A percentile compares a stretch with the other conserved stretches of the same genome.
Conservation (phyloP, 1,140 invertebrate genomes). For the Drosophila baimaii region DNA sequence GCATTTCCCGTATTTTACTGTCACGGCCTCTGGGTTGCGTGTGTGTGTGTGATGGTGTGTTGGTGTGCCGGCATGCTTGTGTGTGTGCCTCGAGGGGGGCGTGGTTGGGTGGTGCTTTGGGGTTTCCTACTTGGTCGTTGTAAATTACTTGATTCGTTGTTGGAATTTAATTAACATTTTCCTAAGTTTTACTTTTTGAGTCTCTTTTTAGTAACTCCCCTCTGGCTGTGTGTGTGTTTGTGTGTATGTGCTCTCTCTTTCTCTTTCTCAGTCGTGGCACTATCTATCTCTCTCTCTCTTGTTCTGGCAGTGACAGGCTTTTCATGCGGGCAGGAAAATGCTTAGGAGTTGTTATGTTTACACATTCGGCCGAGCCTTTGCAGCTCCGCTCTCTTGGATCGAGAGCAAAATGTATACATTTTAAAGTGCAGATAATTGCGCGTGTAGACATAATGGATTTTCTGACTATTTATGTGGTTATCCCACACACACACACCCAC, state of each 20-base stretch:
- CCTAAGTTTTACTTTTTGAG: slow-evolving; percentile 79
- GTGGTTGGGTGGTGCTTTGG: slow-evolving; percentile 63
- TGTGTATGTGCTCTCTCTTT: slow-evolving; percentile 14
- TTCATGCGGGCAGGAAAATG: slow-evolving; percentile 58
- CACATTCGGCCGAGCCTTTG: slow-evolving; percentile 39
- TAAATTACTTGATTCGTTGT: slow-evolving; percentile 83
- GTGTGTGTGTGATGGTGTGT: slow-evolving; percentile 14
- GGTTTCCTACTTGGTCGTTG: slow-evolving; percentile 80
- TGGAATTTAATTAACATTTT: slow-evolving; percentile 83
- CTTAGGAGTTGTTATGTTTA: slow-evolving; percentile 67
- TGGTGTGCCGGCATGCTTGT: slow-evolving; percentile 11
- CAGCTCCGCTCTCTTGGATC: slow-evolving; percentile 32
- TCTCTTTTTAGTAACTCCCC: slow-evolving; percentile 70
- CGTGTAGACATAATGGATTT: slow-evolving; percentile 80
- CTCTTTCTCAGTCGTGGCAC: background rate
- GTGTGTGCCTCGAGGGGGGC: slow-evolving; percentile 23
- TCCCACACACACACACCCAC: slow-evolving; percentile 4
- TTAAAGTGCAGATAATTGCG: slow-evolving; percentile 80
- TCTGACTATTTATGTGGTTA: slow-evolving; percentile 69
- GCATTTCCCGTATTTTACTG: slow-evolving; percentile 81
- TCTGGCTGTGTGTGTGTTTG: slow-evolving; percentile 23
- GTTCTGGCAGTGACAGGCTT: slow-evolving; percentile 43
- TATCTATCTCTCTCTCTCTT: slow-evolving; percentile 6
- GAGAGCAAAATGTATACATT: slow-evolving; percentile 67
- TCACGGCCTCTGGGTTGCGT: slow-evolving; percentile 39